Conservation (phyloP, 2,888 invertebrate genomes). For the Meiosimyza decipiens region DNA sequence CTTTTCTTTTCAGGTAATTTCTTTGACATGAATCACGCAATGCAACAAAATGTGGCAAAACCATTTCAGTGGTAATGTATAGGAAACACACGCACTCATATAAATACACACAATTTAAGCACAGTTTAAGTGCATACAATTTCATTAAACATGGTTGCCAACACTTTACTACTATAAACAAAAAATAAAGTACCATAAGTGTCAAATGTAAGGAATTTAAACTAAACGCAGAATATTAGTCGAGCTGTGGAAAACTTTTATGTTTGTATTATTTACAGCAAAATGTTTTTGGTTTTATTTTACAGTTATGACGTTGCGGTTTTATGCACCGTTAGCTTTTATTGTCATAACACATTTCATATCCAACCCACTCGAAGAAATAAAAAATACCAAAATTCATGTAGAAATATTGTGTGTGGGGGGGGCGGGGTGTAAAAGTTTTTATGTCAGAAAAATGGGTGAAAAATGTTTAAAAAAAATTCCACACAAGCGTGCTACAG, state of each 20-base stretch:
- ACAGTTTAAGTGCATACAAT: neutral
- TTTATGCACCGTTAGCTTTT: slow-evolving; percentile 55
- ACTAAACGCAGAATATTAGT: too few relatives aligned
- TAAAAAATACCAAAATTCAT: too few relatives aligned
- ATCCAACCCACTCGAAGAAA: too few relatives aligned
- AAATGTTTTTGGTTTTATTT: slow-evolving; percentile 23
- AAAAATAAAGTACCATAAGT: neutral
- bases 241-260: slow-evolving; percentile 1
- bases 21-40: neutral
- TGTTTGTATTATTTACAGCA: slow-evolving; percentile 5
- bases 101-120: neutral
- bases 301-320: slow-evolving; percentile 43
- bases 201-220: too few relatives aligned
- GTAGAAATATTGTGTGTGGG: neutral
- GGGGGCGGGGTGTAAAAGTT: slow-evolving; percentile 2
- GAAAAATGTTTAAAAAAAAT: neutral
- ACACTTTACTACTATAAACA: neutral
- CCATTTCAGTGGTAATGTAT: slow-evolving; percentile 16
- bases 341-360: slow-evolving; percentile 43
- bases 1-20: slow-evolving; percentile 18
- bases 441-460: neutral
- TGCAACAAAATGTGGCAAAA: neutral
- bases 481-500: neutral
- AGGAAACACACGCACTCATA: neutral
- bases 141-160: neutral